These are phyloP conservation scores for Yoshiicerus persimilis DNA, from an alignment of 1,140 invertebrate genomes.

Conservation along the genomic window DNA sequence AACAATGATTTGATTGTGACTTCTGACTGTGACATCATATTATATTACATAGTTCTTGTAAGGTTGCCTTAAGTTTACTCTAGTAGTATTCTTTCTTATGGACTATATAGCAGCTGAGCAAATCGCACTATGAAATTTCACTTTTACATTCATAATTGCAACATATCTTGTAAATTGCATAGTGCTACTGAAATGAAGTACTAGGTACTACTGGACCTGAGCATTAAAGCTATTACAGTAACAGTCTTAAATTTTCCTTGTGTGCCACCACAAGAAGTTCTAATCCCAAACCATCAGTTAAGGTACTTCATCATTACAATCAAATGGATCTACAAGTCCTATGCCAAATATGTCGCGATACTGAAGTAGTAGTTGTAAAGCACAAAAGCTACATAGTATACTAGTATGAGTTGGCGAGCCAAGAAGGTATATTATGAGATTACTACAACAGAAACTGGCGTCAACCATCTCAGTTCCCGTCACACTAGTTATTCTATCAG, in stretches of 20 bases:
- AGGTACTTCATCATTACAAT: not conserved
- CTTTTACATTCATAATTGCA: not conserved
- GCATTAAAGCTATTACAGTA: no score
- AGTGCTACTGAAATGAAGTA: no score
- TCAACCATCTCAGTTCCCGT: not conserved
- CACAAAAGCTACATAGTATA: not conserved
- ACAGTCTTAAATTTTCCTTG: not conserved
- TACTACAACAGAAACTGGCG: not conserved
- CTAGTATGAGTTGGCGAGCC: no score
- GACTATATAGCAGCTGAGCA: no score
- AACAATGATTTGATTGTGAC: not conserved
- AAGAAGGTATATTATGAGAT: not conserved
- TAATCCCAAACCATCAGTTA: not conserved
- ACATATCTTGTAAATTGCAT: no score
- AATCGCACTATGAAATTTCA: no score
- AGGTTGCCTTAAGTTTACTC: no score
- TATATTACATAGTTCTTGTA: not conserved
- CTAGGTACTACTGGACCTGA: no score
- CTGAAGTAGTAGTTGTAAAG: not conserved
- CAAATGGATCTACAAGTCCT: not conserved
- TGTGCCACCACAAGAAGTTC: not conserved
- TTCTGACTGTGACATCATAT: not conserved
- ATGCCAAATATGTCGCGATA: not conserved
- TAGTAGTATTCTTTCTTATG: no score
- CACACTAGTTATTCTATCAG: not conserved